Evolutionary conservation across 2,113 vertebrate genomes (phyloP).

Genomic region (Cygnus atratus): DNA sequence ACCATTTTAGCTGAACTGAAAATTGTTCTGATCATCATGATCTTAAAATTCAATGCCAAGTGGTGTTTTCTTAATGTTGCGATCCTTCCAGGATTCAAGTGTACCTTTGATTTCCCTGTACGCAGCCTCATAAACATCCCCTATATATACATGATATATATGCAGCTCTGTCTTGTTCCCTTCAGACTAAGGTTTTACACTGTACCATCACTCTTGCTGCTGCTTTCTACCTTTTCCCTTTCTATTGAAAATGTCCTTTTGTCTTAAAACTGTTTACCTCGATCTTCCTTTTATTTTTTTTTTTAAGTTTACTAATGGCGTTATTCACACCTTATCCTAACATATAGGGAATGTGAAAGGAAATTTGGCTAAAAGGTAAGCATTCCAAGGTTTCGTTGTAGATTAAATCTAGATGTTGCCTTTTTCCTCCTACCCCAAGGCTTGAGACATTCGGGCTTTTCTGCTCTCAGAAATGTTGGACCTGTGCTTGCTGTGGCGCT

Average conservation of each 20-base stretch:
- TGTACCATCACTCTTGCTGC: too few species aligned
- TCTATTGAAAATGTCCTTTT: background rate
- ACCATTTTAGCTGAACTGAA: background rate
- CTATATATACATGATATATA: background rate
- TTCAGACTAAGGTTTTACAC: background rate
- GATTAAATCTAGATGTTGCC: background rate
- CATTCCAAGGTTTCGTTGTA: background rate
- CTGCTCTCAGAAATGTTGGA: background rate
- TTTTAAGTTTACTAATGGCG: background rate
- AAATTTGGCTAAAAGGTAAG: background rate
- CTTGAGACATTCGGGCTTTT: background rate
- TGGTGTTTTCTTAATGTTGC: background rate
- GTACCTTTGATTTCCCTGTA: background rate
- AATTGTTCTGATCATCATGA: background rate
- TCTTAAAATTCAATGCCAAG: background rate
- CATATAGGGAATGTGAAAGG: background rate
- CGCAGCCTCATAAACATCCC: background rate
- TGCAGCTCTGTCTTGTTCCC: background rate
- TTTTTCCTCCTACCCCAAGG: background rate
- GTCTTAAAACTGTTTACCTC: background rate
- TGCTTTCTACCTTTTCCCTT: background rate
- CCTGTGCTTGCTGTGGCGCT: background rate
- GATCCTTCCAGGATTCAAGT: background rate
- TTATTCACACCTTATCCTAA: background rate
- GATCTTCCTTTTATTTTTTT: background rate